Evolutionary conservation across 2,797 vertebrate genomes (phyloP), one percentile per base, ranked within the genome.

Genomic region (Alfaro cultratus): DNA sequence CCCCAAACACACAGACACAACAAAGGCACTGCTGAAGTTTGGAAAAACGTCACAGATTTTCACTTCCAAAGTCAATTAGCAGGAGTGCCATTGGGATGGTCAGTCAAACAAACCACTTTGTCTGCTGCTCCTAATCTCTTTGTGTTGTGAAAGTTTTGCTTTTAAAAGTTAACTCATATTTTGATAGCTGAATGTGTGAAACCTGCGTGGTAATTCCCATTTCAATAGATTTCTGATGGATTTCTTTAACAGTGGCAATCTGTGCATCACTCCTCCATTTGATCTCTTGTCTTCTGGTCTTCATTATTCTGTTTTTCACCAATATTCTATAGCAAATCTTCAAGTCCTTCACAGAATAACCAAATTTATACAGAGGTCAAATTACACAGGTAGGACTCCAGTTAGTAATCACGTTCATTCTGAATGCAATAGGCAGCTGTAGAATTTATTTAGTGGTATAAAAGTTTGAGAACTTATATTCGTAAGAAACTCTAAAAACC

Each of bases 1-100:
- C 77, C 55, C 82, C 78, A 90, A 92, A 88, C 85, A 85, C n/a
- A 75, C 43, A 1, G 43, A 21, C 79, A 77, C 76, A 88, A 82
- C 84, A 87, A 85, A 82, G 83, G 55, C 78, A 43, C 81, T 43
- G 86, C 77, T 77, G 79, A 83, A 82, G 75, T 80, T 84, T 78
- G 74, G 82, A 71, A 89, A 88, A 79, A 73, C 29, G 31, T 86
- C 74, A 51, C 74, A 60, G 45, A 73, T 81, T 84, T 80, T 78
- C 43, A 85, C 73, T 86, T 77, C 13, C 26, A 78, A 82, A 85
- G 83, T 85, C 5, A 84, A 83, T 16, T 31, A 67, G 39, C 67
- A 73, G 73, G 89, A 85, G 78, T 57, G 36, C 57, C 41, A 75
- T 31, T 62, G 77, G 34, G 67, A 47, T 49, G 41, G 39, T 4